A percentile compares a stretch with the other conserved stretches of the same genome.
Conservation (phyloP, 1,140 invertebrate species). For the Lepidotrigona ventralis region DNA sequence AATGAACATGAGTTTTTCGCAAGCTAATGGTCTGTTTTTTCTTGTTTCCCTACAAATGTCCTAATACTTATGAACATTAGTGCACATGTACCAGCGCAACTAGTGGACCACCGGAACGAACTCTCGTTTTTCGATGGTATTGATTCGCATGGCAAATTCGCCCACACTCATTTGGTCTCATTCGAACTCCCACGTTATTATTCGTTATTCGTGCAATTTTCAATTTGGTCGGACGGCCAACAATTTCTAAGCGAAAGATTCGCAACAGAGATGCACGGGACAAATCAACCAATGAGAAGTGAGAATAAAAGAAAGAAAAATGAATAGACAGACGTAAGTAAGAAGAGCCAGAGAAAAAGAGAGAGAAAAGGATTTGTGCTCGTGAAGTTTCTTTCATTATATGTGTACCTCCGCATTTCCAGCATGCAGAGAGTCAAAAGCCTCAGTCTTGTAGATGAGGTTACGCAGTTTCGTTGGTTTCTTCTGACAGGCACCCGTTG, state of each 20-base stretch:
- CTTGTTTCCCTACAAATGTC: not conserved
- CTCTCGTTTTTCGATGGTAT: conserved; percentile 15
- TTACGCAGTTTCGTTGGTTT: conserved; percentile 83
- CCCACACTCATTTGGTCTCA: not conserved
- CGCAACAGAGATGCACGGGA: not conserved
- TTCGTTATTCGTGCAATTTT: not conserved
- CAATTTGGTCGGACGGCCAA: no score
- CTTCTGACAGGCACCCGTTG: conserved; percentile 69
- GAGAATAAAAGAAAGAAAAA: conserved; percentile 15
- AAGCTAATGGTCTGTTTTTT: not conserved
- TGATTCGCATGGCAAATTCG: conserved; percentile 34
- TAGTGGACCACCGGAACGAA: conserved; percentile 34
- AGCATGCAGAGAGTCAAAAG: conserved; percentile 83
- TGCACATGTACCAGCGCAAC: conserved; percentile 22
- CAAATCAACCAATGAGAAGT: not conserved
- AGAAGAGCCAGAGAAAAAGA: no score
- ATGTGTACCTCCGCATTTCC: conserved; percentile 80
- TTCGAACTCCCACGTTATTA: not conserved
- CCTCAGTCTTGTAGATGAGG: conserved; percentile 82
- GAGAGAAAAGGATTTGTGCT: not conserved
- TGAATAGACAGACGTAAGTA: not conserved
- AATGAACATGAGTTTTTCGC: not conserved
- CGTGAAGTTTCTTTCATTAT: not conserved
- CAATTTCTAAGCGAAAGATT: not conserved
- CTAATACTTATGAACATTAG: not conserved